Evolutionary conservation across 2,113 vertebrate genomes (phyloP).

Genomic region (Sturnira hondurensis): DNA sequence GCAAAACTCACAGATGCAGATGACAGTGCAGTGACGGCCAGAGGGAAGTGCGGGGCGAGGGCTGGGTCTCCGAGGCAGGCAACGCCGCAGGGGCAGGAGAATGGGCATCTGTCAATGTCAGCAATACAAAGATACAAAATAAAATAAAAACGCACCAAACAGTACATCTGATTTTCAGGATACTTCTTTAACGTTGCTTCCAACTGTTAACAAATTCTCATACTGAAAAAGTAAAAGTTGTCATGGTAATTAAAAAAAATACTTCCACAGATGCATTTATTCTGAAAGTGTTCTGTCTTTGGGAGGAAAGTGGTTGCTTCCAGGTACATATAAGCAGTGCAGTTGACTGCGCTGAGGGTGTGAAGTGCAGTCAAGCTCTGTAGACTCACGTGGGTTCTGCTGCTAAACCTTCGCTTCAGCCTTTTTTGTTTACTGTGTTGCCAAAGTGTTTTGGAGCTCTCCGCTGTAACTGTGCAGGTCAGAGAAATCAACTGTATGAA

Average conservation of each 20-base stretch:
- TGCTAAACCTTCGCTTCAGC: background rate
- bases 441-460: background rate
- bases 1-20: too few relatives aligned
- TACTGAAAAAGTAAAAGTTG: constrained; percentile 1
- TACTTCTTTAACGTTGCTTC: background rate
- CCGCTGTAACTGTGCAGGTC: background rate
- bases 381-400: background rate
- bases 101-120: too few relatives aligned
- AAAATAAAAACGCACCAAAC: background rate
- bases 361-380: background rate
- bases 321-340: background rate
- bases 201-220: constrained; percentile 31
- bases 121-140: too few relatives aligned
- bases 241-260: constrained; percentile 14
- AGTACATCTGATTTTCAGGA: background rate
- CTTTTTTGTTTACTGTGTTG: background rate
- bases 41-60: too few relatives aligned
- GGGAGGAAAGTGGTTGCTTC: background rate
- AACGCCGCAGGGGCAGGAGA: too few relatives aligned
- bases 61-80: too few relatives aligned
- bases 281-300: background rate
- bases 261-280: background rate
- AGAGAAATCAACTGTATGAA: background rate
- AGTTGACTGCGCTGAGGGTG: background rate
- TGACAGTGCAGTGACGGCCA: too few relatives aligned